These are phyloP conservation scores for Hippocampus barbouri DNA, from an alignment of 2,113 vertebrate genomes.

Conservation along the genomic window DNA sequence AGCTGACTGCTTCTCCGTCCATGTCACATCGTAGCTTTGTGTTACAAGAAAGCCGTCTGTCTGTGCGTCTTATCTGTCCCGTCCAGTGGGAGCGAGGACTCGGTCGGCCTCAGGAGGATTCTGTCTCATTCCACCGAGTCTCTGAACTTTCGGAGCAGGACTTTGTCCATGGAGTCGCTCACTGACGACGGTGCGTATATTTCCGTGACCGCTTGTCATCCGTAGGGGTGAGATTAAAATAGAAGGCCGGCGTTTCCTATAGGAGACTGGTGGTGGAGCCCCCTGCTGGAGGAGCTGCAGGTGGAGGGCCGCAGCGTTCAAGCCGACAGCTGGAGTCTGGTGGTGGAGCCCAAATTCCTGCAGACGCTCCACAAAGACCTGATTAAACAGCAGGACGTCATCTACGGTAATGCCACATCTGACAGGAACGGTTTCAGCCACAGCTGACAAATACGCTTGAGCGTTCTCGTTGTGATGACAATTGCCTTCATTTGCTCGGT, in stretches of 20 bases:
- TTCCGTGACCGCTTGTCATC: neutral
- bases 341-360: conserved; percentile 82
- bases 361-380: conserved; percentile 90
- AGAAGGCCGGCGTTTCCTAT: neutral
- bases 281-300: conserved; percentile 87
- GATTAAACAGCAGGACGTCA: conserved; percentile 92
- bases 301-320: conserved; percentile 80
- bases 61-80: neutral
- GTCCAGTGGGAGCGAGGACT: conserved; percentile 80
- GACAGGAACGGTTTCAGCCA: too few relatives aligned
- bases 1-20: neutral
- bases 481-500: neutral
- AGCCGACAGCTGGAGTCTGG: conserved; percentile 89
- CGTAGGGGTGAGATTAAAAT: too few relatives aligned
- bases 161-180: conserved; percentile 88
- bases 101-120: conserved; percentile 83
- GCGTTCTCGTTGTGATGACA: neutral
- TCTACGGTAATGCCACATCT: conserved; percentile 76
- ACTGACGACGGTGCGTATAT: conserved; percentile 82
- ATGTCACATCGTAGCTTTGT: too few relatives aligned
- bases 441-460: too few relatives aligned
- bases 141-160: conserved; percentile 87
- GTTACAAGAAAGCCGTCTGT: conserved; percentile 4
- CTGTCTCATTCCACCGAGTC: conserved; percentile 93
- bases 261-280: conserved; percentile 78